A percentile compares a stretch with the other conserved stretches of the same genome.
phyloP scores from a whole-genome alignment of 2,113 vertebrate genomes.

The Chelonoidis abingdonii region DNA sequence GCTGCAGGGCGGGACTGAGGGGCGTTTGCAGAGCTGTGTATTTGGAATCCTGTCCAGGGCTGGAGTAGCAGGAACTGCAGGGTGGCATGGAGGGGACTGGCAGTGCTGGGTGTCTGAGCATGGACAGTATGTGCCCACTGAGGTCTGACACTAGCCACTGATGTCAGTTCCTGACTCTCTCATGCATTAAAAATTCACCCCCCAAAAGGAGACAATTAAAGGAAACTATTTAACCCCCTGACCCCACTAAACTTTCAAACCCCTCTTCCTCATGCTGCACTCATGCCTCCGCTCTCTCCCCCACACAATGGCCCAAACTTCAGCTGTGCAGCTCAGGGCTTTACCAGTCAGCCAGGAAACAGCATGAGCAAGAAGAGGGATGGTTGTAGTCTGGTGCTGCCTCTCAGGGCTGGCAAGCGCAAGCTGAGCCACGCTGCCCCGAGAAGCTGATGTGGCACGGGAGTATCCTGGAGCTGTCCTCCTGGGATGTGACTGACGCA shows the following conservation, averaged over 20 bases:
- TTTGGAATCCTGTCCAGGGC: neutral
- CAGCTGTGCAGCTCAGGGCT: neutral
- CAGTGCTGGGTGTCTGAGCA: neutral
- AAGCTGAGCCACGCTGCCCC: neutral
- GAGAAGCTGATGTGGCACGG: neutral
- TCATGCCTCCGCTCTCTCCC: neutral
- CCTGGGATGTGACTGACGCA: neutral
- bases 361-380: neutral
- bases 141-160: neutral
- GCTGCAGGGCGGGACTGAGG: neutral
- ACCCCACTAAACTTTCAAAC: neutral
- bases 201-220: neutral
- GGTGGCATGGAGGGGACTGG: neutral
- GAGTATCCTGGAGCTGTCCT: neutral
- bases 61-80: neutral
- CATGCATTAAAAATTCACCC: neutral
- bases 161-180: neutral
- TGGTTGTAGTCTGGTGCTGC: neutral
- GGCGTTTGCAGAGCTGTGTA: neutral
- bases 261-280: too few species aligned
- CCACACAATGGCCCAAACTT: neutral
- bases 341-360: neutral
- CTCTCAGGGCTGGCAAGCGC: neutral
- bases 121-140: neutral
- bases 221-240: accelerated